Evolutionary conservation across 2,113 vertebrate species (phyloP).

Genomic region (Ginglymostoma cirratum): DNA sequence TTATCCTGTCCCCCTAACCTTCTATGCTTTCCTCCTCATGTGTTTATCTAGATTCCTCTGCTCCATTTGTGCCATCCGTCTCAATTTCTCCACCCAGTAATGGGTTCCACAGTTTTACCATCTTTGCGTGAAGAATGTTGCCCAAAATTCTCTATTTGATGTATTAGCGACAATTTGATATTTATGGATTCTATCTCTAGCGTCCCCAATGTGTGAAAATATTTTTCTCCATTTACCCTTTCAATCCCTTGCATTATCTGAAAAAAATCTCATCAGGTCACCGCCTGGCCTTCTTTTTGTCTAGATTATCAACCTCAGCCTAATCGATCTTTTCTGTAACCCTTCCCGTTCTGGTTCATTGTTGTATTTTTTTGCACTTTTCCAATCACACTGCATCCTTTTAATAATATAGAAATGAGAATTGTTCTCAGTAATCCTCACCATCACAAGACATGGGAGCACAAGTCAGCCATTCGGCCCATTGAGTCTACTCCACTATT

Average conservation of each 20-base stretch:
- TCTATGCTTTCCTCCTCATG: not conserved
- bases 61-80: not conserved
- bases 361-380: no score
- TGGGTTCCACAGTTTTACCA: not conserved
- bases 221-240: not conserved
- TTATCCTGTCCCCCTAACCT: not conserved
- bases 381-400: no score
- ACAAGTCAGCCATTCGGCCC: no score
- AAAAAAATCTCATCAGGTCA: no score
- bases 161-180: not conserved
- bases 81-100: not conserved
- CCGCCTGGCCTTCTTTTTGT: not conserved
- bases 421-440: no score
- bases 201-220: not conserved
- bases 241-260: not conserved
- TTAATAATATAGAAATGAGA: no score
- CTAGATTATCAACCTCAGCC: no score
- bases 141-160: not conserved
- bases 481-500: no score
- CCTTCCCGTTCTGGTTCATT: no score
- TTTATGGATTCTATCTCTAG: not conserved
- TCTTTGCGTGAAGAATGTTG: not conserved
- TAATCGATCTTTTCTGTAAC: no score
- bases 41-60: not conserved
- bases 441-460: no score